Base-by-base conservation (phyloP, 2,113 vertebrate genomes). In the Macquaria ambigua region DNA sequence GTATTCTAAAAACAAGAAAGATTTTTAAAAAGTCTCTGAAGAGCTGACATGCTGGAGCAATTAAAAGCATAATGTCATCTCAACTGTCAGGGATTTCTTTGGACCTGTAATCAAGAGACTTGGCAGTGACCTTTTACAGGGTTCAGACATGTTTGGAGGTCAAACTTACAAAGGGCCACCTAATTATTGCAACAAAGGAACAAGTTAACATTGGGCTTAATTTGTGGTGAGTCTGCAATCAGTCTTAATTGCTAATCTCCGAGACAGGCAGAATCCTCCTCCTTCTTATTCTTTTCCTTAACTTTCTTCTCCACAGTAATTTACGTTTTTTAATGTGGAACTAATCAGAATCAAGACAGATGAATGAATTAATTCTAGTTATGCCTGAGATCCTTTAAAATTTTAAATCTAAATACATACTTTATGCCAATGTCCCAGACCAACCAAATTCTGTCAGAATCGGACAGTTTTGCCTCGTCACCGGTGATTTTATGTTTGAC, bases 161-260 rank as follows among this genome's bases (percentile, higher is more conserved):
- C 86, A 81, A 28, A 72, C 21, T 56, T 64, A 69, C 56, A 83
- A 81, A 83, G 63, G 63, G 52, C 43, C 39, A 68, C 3, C 61
- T 75, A 77, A 87, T 91, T 84, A 89, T 77, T 91, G 39, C 68
- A 76, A 76, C 64, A 87, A 81, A 73, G 37, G 84, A 78, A 34
- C 63, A 77, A 53, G 74, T 74, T 81, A 76, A 80, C 71, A n/a
- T n/a, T n/a, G n/a, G n/a, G n/a, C n/a, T n/a, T n/a, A n/a, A n/a
- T n/a, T n/a, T n/a, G n/a, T n/a, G n/a, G n/a, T n/a, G n/a, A n/a
- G n/a, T n/a, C n/a, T n/a, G n/a, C n/a, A n/a, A n/a, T n/a, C n/a
- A 56, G 76, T 63, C 77, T 77, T 91, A 87, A 89, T 85, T 90
- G 77, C 87, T 83, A 58, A 88, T 88, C 78, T 87, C 46, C 64